Percentiles rank a stretch among this genome's conserved stretches.
These are phyloP conservation scores for Hemaris fuciformis DNA, from an alignment of 2,888 invertebrate genomes.

Conservation along the genomic window DNA sequence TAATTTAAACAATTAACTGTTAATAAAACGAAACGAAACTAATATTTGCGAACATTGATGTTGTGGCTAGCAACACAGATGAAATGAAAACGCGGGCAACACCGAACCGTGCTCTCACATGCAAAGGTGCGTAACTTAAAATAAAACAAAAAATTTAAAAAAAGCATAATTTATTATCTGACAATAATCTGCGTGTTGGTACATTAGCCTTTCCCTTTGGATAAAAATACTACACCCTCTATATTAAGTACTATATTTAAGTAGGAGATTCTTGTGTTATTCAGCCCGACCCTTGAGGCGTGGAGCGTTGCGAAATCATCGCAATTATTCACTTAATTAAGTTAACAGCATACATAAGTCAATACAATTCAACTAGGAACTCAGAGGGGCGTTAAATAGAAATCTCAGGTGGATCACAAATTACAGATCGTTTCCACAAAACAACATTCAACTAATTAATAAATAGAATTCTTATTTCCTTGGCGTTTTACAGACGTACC, in stretches of 20 bases:
- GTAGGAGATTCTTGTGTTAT: conserved; percentile 67
- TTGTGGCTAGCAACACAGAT: conserved; percentile 34
- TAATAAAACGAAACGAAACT: not conserved
- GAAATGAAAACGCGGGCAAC: conserved; percentile 18
- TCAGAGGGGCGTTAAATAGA: conserved; percentile 50
- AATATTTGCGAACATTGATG: conserved; percentile 4
- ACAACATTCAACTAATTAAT: conserved; percentile 38
- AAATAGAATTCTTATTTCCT: conserved; percentile 63
- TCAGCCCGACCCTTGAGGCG: conserved; percentile 1
- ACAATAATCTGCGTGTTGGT: conserved; percentile 58
- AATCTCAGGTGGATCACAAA: conserved; percentile 57
- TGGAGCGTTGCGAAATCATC: conserved; percentile 22
- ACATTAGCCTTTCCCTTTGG: conserved; percentile 63
- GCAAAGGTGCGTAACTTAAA: conserved; percentile 67
- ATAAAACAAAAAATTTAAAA: conserved; percentile 71
- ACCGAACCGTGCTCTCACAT: conserved; percentile 45
- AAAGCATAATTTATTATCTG: conserved; percentile 73
- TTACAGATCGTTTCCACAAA: conserved; percentile 40
- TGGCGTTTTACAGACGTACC: conserved; percentile 71
- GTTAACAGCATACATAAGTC: not conserved
- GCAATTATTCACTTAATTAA: conserved; percentile 2
- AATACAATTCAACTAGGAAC: conserved; percentile 56
- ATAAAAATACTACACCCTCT: conserved; percentile 58
- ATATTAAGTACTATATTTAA: conserved; percentile 76
- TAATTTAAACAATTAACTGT: no score